Base-by-base conservation (phyloP, 1,140 invertebrate species). In the Thrips palmi region DNA sequence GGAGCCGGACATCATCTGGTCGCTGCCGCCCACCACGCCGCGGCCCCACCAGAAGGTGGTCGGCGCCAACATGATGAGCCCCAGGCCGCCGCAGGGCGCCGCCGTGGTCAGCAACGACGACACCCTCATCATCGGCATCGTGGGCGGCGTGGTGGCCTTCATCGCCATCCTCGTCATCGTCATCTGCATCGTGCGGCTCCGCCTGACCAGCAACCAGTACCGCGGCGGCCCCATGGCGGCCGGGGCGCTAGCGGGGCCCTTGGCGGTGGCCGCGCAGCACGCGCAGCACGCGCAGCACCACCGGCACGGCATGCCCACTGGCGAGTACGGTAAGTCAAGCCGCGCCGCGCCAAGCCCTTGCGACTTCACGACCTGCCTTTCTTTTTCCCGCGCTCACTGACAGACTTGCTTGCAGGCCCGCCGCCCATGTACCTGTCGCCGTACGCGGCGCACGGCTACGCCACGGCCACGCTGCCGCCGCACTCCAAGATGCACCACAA, bases 121-220 rank as follows among this genome's bases (percentile, higher is more conserved):
- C 47, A 87, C 84, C 2, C 54, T 92, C 0, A 89, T 92, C 33
- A 88, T 91, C 36, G 83, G 83, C 3, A 88, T 91, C 45, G 84
- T 89, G 0, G 84, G 82, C 2, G 84, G 84, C 11, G 84, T 91
- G 1, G 81, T 91, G 10, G 82, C 77, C 2, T 85, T 92, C 48
- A 86, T 91, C 33, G 77, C 79, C 7, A 75, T 91, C 41, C 62
- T 89, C 11, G 79, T 89, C 21, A 77, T 89, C 17, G 74, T 81
- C 1, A 87, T 89, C 40, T 91, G 85, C 51, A 78, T 91, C 12
- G 77, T 87, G 10, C 65, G 82, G 17, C 48, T 65, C 5, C 51
- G 75, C 46, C 76, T 72, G 68, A 68, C 63, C 25, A 67, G 65
- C 15, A 68, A 63, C 4, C 70, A 74, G 37, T 77, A 77, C 43